These are phyloP conservation scores for Tragelaphus strepsiceros DNA, from an alignment of 2,113 vertebrate species.

Conservation along the genomic window DNA sequence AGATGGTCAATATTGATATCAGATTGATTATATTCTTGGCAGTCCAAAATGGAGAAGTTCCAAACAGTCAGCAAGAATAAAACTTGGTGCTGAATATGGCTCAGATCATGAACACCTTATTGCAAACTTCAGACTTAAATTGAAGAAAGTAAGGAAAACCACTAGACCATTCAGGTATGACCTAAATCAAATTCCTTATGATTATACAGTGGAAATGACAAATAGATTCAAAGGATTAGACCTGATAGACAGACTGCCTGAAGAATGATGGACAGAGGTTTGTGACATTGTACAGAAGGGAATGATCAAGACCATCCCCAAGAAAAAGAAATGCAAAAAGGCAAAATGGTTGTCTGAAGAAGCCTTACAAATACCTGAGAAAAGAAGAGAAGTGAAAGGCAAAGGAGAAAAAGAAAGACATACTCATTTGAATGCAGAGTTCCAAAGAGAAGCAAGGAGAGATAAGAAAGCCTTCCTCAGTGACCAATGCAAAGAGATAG, in stretches of 20 bases:
- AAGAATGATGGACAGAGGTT: not conserved
- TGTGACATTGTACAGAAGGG: not conserved
- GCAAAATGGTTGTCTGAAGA: not conserved
- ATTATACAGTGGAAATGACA: not conserved
- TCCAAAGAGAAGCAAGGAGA: not conserved
- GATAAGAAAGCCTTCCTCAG: not conserved
- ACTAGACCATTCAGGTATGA: not conserved
- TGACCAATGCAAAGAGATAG: not conserved
- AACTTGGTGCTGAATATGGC: not conserved
- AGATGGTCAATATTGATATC: not conserved
- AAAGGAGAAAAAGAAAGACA: not conserved
- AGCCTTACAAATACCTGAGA: not conserved
- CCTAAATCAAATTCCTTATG: not conserved
- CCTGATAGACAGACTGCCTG: not conserved
- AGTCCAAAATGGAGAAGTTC: not conserved
- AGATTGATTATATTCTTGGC: not conserved
- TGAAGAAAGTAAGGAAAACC: not conserved
- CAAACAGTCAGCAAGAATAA: not conserved
- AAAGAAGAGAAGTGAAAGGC: not conserved
- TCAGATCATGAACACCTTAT: not conserved
- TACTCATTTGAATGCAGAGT: not conserved
- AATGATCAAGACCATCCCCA: not conserved
- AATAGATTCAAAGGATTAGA: not conserved
- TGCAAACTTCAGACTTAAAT: not conserved
- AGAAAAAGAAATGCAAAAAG: not conserved